Base-by-base conservation (phyloP, 2,888 invertebrate species). In the Epirrita christyi region DNA sequence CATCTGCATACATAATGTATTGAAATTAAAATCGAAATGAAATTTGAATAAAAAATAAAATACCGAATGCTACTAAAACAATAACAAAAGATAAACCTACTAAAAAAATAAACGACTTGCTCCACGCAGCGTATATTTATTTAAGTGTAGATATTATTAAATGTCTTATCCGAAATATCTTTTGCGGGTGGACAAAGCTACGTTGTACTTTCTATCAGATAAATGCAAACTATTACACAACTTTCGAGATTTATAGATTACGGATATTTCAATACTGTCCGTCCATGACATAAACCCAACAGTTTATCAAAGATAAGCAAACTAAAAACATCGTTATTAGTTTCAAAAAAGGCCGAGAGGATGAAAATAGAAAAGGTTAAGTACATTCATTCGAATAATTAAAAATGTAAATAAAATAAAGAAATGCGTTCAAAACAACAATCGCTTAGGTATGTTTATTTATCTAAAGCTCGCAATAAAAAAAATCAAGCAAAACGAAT, bases 131-230 rank as follows among this genome's bases (percentile, higher is more conserved):
- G 21, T 21, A 21, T 21, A 21, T 21, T 21, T 21, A 21, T 21
- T 21, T 21, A 21, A 2, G 21, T 21, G 21, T 21, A 21, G 21
- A 21, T 21, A 21, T 21, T 21, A 21, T 21, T 21, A 21, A 21
- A 21, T 46, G 41, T 47, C 42, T 51, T 21, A 72, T 70, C 75
- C 76, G 72, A 73, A 77, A 74, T 72, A 76, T 75, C 72, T 67
- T 75, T 67, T 66, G 68, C 64, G 61, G 70, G 67, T 71, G 70
- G 62, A 68, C 51, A 66, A 68, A 66, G 73, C 65, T 70, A 57
- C 52, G 74, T 75, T 76, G 69, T 76, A 86, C 88, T 90, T 90
- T 90, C 88, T 83, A 89, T 88, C 88, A 77, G 87, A 89, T 89
- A 89, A 78, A 70, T 53, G 37, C 41, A 66, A 75, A 75, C 73